Base-by-base conservation (phyloP, 1,140 invertebrate genomes). In the Chrysomallon squamiferum region DNA sequence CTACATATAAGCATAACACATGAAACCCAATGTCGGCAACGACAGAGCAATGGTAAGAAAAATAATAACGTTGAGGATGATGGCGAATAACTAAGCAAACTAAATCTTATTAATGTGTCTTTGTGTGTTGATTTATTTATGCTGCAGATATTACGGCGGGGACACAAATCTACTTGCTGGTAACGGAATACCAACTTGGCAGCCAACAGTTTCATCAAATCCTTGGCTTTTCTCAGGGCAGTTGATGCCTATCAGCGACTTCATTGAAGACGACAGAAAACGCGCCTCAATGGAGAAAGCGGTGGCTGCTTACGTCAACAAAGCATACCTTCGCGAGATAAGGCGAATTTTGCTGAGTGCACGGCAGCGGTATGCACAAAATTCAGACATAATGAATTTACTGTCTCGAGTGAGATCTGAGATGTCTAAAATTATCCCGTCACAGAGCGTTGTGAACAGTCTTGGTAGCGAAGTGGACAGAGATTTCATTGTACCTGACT, bases 221-320 rank as follows among this genome's bases (percentile, higher is more conserved):
- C 65, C 65, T 1, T 66, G 65, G 65, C 59, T 62, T 0, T 66
- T 66, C 38, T 66, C 65, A 29, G 65, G 65, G 20, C 22, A 45
- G 32, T 49, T 66, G 15, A 20, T 18, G 6, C 59, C 59, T 32
- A 56, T 66, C 59, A 61, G 59, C 25, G 59, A 47, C 1, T 43
- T 66, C 18, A 45, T 66, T 32, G 9, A 45, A 32, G 59, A 66
- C 32, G 59, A 43, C 32, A 32, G 30, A 2, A 66, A 66, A 49
- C 50, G 43, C n/a, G 20, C 35, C 3, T 66, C 59, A 0, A 61
- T 66, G 59, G 58, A 62, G 27, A 2, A 18, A 7, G 65, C 65
- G 2, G 65, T 66, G 4, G 43, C 2, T 33, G 41, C 35, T 50
- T 32, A 66, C 20, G 52, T 66, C 2, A 32, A 60, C 15, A 30